Base-by-base conservation (phyloP, 2,797 vertebrate genomes). In the Triplophysa bombifrons region DNA sequence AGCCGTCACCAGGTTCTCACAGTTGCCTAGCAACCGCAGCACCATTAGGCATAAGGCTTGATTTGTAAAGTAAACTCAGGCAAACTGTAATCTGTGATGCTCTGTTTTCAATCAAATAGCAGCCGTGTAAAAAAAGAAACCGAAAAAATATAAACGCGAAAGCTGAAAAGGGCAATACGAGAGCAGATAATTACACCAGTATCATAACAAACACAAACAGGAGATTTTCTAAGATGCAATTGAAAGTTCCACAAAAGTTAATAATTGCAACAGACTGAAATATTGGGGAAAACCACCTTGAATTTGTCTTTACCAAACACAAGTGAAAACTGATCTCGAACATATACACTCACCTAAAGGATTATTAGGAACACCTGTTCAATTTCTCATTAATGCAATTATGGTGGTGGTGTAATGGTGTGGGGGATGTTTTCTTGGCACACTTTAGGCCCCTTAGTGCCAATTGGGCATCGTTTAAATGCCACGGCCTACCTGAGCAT, bases 1-100 rank as follows among this genome's bases (percentile, higher is more conserved):
- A 92, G 91, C 88, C 84, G 88, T 90, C 90, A 88, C 85, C 50
- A 66, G 85, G 87, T 86, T 90, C 88, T 88, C 86, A 78, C 89
- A 90, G 94, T 94, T 93, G 91, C 94, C 89, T 92, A 91, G 94
- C 93, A 93, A 94, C 93, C 78, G 20, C 81, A 83, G 89, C 85
- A 58, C 84, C 88, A 83, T 12, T 88, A 82, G 87, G 89, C 90
- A 84, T 86, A 78, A 85, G 63, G 85, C 85, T 89, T 91, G 89
- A 93, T 91, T 91, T 86, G 87, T 85, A 78, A 87, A 87, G 86
- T 86, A 85, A 88, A 86, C 84, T 81, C 70, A 53, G 53, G 65
- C 64, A 90, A 88, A 90, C 88, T 90, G 85, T 88, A 80, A 84
- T 81, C 80, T 82, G 58, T 25, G n/a, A 81, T n/a, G 55, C 74